phyloP scores from a whole-genome alignment of 1,140 invertebrate species.

The Scaptomyza montana region DNA sequence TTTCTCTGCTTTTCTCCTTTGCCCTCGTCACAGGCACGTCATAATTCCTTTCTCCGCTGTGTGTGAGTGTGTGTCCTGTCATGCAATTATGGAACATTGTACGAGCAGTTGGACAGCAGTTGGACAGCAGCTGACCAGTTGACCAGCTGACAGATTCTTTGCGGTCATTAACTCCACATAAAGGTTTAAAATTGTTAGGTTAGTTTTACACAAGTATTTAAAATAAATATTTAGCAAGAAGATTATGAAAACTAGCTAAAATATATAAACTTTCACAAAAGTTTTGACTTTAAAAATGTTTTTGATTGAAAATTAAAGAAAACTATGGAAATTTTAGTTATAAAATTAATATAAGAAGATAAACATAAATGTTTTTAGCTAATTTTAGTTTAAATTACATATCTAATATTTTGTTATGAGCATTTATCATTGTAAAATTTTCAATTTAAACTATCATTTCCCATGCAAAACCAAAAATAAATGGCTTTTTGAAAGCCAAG shows the following conservation, averaged over 20 bases:
- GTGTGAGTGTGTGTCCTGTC: conserved; percentile 26
- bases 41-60: conserved; percentile 29
- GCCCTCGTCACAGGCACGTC: conserved; percentile 55
- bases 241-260: neutral
- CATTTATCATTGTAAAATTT: too few relatives aligned
- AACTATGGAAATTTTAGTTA: too few relatives aligned
- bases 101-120: conserved; percentile 14
- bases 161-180: conserved; percentile 17
- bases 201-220: neutral
- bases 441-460: too few relatives aligned
- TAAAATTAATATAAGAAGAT: too few relatives aligned
- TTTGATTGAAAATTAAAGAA: too few relatives aligned
- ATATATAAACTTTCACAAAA: too few relatives aligned
- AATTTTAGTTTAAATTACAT: too few relatives aligned
- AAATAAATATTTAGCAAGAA: neutral
- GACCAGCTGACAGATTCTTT: conserved; percentile 31
- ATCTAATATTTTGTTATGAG: too few relatives aligned
- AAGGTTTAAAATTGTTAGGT: neutral
- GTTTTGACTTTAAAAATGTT: too few relatives aligned
- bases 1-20: conserved; percentile 27
- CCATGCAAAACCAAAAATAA: too few relatives aligned
- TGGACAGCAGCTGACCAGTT: conserved; percentile 56
- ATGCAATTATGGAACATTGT: conserved; percentile 54
- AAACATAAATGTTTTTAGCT: too few relatives aligned
- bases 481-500: neutral